phyloP scores from a whole-genome alignment of 92 coral and sea anemone species.

The Muricea muricata region DNA sequence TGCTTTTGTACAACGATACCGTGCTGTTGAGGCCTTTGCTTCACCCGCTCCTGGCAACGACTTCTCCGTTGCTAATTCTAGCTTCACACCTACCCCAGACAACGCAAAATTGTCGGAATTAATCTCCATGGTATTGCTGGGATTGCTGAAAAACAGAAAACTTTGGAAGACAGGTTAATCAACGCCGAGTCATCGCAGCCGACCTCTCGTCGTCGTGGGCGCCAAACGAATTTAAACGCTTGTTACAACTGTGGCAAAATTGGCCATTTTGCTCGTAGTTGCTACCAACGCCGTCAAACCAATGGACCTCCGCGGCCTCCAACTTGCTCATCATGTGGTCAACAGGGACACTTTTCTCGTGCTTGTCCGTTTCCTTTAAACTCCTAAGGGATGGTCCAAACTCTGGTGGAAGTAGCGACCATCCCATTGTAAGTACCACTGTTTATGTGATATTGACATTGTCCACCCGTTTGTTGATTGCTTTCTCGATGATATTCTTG shows the following conservation, averaged over 20 bases:
- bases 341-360: slow-evolving; percentile 12
- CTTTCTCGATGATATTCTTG: slow-evolving; percentile 41
- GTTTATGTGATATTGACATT: neutral
- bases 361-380: slow-evolving; percentile 10
- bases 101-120: neutral
- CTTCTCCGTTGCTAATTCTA: no score
- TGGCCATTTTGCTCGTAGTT: no score
- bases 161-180: neutral
- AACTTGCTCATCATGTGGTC: slow-evolving; percentile 10
- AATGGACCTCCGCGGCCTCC: neutral
- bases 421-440: slow-evolving; percentile 22
- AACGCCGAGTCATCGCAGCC: neutral
- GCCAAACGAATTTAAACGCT: no score
- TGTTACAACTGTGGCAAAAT: neutral
- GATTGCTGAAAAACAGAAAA: slow-evolving; percentile 4
- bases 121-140: slow-evolving; percentile 7
- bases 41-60: neutral
- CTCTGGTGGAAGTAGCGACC: slow-evolving; percentile 27
- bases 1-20: neutral
- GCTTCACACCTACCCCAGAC: neutral
- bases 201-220: neutral
- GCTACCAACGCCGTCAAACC: neutral
- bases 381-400: slow-evolving; percentile 25
- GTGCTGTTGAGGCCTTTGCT: neutral
- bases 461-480: slow-evolving; percentile 45